Conservation (phyloP, 2,797 vertebrate genomes). For the Apodemus agrarius region DNA sequence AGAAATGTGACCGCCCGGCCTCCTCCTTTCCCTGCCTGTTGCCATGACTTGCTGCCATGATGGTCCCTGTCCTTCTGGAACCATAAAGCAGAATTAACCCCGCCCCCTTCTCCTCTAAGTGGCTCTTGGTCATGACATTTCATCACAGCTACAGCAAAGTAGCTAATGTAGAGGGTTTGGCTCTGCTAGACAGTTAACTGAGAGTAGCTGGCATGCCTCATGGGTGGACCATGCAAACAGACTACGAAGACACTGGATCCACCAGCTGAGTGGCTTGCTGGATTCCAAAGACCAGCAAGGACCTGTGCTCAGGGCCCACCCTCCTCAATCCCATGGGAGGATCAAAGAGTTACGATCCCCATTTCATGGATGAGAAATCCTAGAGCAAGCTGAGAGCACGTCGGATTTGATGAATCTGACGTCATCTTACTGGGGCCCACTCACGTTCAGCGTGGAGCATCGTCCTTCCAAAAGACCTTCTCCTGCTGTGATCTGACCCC, state of each 20-base stretch:
- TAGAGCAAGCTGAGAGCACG: background rate
- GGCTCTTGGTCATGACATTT: background rate
- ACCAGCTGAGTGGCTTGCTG: background rate
- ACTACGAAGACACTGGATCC: background rate
- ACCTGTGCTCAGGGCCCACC: background rate
- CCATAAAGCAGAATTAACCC: background rate
- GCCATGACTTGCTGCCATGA: background rate
- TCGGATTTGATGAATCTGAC: background rate
- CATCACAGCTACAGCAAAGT: background rate
- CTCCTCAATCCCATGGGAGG: background rate
- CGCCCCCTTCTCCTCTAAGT: background rate
- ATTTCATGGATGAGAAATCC: background rate
- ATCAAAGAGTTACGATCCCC: background rate
- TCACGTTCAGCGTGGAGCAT: background rate
- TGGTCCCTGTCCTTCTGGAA: background rate
- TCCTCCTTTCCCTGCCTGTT: background rate
- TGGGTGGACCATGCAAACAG: background rate
- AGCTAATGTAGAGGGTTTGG: background rate
- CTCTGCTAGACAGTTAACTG: background rate
- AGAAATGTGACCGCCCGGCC: background rate
- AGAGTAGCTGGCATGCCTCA: background rate
- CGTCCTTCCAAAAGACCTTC: background rate
- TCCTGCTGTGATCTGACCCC: background rate
- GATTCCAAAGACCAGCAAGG: background rate
- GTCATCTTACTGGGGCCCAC: background rate